These are phyloP conservation scores for Trinorchestia longiramus DNA, from an alignment of 1,140 invertebrate species.

Conservation along the genomic window DNA sequence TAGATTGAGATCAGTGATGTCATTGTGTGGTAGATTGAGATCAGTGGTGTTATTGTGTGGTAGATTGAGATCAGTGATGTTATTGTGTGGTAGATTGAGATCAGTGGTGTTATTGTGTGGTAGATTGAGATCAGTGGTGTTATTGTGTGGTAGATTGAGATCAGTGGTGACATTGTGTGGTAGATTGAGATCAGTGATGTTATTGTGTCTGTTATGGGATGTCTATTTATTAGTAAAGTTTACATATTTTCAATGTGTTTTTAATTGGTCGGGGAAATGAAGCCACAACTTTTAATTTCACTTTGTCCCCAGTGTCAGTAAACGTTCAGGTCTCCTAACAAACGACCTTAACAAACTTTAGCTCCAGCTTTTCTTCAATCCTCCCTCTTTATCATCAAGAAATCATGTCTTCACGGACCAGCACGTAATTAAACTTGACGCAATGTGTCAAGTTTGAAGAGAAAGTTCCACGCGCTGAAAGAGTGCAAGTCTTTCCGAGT, in stretches of 20 bases:
- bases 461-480: background rate
- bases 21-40: too few species aligned
- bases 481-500: background rate
- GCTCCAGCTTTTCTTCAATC: background rate
- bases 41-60: too few species aligned
- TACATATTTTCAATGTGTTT: background rate
- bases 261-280: background rate
- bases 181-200: background rate
- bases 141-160: background rate
- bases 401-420: background rate
- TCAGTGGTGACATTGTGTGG: background rate
- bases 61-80: too few species aligned
- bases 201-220: background rate
- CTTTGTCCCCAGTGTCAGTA: too few species aligned
- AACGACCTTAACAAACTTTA: background rate
- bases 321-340: too few species aligned
- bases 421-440: background rate
- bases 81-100: too few species aligned
- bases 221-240: background rate
- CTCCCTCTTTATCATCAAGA: background rate
- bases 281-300: too few species aligned
- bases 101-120: too few species aligned
- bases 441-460: background rate
- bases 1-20: too few species aligned
- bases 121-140: too few species aligned